These are phyloP conservation scores for Macrobrachium nipponense DNA, from an alignment of 1,140 invertebrate species.

Conservation along the genomic window DNA sequence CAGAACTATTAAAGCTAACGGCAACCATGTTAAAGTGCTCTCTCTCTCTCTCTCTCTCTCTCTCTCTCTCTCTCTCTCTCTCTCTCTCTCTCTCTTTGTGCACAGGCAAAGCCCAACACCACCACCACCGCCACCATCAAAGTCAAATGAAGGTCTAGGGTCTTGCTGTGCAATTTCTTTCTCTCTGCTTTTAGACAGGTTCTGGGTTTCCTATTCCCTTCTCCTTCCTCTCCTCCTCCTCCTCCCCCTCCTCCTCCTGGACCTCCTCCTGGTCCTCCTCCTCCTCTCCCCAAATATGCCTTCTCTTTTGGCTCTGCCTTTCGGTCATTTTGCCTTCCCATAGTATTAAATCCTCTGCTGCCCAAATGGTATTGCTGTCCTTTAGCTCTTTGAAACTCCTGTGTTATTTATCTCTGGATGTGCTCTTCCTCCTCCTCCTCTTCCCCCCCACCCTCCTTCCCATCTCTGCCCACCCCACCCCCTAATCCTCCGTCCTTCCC, in stretches of 20 bases:
- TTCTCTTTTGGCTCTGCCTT: too few relatives aligned
- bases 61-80: too few relatives aligned
- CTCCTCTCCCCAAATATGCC: not conserved
- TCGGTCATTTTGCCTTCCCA: too few relatives aligned
- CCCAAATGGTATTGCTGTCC: too few relatives aligned
- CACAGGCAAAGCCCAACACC: not conserved
- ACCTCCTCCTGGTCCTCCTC: not conserved
- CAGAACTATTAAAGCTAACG: conserved; percentile 17
- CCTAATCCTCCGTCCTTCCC: too few relatives aligned
- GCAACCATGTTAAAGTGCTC: conserved; percentile 17
- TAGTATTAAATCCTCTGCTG: too few relatives aligned
- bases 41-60: too few relatives aligned
- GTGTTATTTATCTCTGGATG: too few relatives aligned
- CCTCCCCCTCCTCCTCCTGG: not conserved
- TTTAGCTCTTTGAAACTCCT: too few relatives aligned
- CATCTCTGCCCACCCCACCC: too few relatives aligned
- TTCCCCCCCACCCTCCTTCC: too few relatives aligned
- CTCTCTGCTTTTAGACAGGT: conserved; percentile 18
- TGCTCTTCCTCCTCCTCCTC: too few relatives aligned
- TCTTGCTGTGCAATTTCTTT: conserved; percentile 21
- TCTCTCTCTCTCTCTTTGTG: conserved; percentile 7
- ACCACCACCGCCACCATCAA: not conserved
- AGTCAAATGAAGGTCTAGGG: conserved; percentile 26
- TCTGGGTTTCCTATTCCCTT: not conserved
- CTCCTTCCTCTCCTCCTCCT: not conserved